Conservation (phyloP, 2,888 invertebrate genomes). For the Trachelus troglodyta region DNA sequence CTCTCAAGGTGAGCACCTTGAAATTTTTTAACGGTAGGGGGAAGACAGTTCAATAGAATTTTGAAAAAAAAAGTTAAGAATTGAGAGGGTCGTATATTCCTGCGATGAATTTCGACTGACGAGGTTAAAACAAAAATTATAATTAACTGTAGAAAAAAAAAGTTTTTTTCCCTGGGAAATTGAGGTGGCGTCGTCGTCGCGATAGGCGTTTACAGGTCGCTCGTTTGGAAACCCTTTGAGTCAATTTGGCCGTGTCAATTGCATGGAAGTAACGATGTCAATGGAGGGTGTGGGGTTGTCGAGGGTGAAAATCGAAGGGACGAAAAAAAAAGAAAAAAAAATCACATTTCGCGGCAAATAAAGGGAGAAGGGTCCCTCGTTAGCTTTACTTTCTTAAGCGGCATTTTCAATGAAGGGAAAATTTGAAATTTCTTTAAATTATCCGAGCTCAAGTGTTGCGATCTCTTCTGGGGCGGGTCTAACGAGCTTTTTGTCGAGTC, state of each 20-base stretch:
- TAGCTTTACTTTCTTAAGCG: background rate
- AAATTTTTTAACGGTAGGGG: background rate
- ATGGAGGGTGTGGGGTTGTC: conserved; percentile 35
- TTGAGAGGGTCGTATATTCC: background rate
- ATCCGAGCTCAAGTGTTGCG: background rate
- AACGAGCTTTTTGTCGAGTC: background rate
- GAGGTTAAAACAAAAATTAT: background rate
- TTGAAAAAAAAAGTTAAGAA: background rate
- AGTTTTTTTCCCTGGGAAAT: background rate
- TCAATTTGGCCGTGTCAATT: conserved; percentile 49
- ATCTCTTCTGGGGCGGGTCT: background rate
- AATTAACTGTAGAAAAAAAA: background rate
- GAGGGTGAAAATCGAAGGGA: background rate
- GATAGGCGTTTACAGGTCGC: background rate
- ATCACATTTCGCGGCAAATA: background rate
- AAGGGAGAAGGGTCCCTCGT: background rate
- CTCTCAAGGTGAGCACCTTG: background rate
- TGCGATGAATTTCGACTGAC: too few relatives aligned
- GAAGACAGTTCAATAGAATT: too few relatives aligned
- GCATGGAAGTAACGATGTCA: conserved; percentile 51
- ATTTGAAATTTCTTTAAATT: background rate
- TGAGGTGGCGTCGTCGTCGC: background rate
- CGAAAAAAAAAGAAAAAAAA: background rate
- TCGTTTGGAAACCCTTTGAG: conserved; percentile 43
- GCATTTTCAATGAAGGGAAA: background rate